These are phyloP conservation scores for Emydoidea blandingii DNA, from an alignment of 2,797 vertebrate species.

Conservation along the genomic window DNA sequence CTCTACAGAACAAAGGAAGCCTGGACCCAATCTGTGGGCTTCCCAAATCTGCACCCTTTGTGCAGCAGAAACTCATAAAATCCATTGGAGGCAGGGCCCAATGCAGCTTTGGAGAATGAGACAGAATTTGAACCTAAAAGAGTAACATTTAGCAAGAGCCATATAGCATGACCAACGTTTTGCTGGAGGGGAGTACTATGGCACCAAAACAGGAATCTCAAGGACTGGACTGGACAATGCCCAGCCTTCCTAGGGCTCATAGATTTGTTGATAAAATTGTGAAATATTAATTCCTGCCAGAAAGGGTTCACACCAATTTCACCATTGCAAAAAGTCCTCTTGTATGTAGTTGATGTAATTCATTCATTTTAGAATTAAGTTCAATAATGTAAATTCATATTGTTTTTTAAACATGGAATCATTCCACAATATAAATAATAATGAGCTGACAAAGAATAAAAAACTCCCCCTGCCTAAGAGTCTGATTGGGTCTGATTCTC, in stretches of 20 bases:
- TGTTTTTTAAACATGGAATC: not conserved
- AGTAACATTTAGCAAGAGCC: not conserved
- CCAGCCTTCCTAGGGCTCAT: not conserved
- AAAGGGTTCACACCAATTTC: not conserved
- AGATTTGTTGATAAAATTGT: not conserved
- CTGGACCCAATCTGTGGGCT: not conserved
- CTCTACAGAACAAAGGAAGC: not conserved
- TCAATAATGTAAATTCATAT: not conserved
- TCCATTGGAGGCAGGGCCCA: not conserved
- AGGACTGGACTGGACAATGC: not conserved
- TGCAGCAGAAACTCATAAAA: not conserved
- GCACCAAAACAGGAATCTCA: not conserved
- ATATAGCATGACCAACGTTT: not conserved
- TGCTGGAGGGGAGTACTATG: not conserved
- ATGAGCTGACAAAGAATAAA: not conserved
- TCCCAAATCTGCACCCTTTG: not conserved
- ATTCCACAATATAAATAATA: not conserved
- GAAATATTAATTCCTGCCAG: not conserved
- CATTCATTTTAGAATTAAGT: not conserved
- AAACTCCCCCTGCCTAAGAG: not conserved
- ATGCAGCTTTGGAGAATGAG: not conserved
- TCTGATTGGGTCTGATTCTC: slow-evolving; percentile 13
- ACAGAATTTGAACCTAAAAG: not conserved
- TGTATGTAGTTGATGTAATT: not conserved
- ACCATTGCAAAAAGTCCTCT: not conserved